Evolutionary conservation across 2,888 invertebrate genomes (phyloP).

Genomic region (Ormyrus pomaceus): DNA sequence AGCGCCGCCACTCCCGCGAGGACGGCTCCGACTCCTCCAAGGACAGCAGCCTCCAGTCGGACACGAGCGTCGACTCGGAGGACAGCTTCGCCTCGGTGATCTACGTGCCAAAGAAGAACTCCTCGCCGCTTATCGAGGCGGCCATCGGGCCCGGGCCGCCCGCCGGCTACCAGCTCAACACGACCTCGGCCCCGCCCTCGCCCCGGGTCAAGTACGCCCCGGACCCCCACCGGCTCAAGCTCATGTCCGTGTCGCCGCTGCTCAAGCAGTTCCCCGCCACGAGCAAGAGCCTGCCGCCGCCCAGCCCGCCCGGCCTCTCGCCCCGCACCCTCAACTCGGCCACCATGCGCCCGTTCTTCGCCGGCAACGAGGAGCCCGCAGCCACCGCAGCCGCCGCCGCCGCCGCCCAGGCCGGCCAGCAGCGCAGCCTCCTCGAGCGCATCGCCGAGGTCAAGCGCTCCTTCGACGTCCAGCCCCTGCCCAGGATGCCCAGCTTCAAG

Average conservation of each 20-base stretch:
- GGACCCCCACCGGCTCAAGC: slow-evolving; percentile 78
- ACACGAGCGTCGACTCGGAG: slow-evolving; percentile 95
- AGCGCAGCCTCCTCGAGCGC: slow-evolving; percentile 32
- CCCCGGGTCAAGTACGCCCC: slow-evolving; percentile 85
- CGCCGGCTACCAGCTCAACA: slow-evolving; percentile 78
- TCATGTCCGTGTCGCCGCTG: slow-evolving; percentile 78
- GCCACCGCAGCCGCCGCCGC: slow-evolving; percentile 37
- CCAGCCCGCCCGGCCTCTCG: slow-evolving; percentile 70
- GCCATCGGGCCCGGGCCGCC: slow-evolving; percentile 40
- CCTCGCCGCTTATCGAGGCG: slow-evolving; percentile 60
- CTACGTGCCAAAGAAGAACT: slow-evolving; percentile 90
- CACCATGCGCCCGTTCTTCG: slow-evolving; percentile 61
- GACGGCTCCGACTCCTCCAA: slow-evolving; percentile 93
- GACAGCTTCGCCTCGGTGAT: slow-evolving; percentile 96
- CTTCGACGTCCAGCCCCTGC: slow-evolving; percentile 41
- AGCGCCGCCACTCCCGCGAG: slow-evolving; percentile 88
- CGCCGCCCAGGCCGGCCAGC: slow-evolving; percentile 48
- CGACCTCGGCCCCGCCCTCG: slow-evolving; percentile 86
- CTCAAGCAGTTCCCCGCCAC: slow-evolving; percentile 79
- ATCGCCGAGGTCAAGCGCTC: slow-evolving; percentile 43
- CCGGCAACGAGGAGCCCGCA: slow-evolving; percentile 52
- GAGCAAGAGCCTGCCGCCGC: slow-evolving; percentile 77
- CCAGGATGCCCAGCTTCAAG: slow-evolving; percentile 14
- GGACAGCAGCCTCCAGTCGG: slow-evolving; percentile 93
- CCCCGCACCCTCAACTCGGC: slow-evolving; percentile 65